Conservation (phyloP, 2,888 invertebrate species). For the Oscheius sp. region DNA sequence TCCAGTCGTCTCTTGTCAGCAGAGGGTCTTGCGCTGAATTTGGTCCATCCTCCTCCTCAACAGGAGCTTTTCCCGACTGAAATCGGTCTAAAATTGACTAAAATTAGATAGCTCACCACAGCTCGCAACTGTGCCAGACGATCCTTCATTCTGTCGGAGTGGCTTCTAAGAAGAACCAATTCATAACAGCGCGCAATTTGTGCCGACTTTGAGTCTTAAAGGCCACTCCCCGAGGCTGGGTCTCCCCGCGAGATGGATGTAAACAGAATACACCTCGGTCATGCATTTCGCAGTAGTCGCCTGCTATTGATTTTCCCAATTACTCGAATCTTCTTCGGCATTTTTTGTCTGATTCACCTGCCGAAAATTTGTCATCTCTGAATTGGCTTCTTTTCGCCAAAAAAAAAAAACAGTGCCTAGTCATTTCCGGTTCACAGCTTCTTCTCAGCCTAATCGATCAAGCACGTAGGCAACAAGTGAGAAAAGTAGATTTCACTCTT, state of each 20-base stretch:
- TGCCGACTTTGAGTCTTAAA: too few species aligned
- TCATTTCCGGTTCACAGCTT: too few species aligned
- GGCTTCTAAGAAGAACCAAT: too few species aligned
- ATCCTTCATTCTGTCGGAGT: too few species aligned
- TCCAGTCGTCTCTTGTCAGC: constrained; percentile 19
- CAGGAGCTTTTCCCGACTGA: neutral
- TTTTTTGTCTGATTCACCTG: neutral
- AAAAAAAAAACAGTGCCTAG: too few species aligned
- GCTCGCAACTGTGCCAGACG: constrained; percentile 11
- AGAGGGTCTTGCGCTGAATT: neutral
- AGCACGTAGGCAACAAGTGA: too few species aligned
- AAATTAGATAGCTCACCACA: neutral
- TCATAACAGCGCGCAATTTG: too few species aligned
- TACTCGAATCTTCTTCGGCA: neutral
- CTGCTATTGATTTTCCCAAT: constrained; percentile 1
- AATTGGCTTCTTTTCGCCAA: too few species aligned
- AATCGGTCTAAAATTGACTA: neutral
- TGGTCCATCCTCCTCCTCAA: constrained; percentile 1
- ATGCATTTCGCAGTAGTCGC: neutral
- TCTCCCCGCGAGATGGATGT: neutral
- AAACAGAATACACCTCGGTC: neutral
- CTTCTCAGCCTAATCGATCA: too few species aligned
- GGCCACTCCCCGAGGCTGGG: too few species aligned
- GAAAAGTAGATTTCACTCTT: too few species aligned
- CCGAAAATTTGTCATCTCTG: too few species aligned